Percentiles rank a stretch among this genome's conserved stretches.
phyloP scores from a whole-genome alignment of 35 echinoderm and acorn worm genomes.

The Chiridota heheva region DNA sequence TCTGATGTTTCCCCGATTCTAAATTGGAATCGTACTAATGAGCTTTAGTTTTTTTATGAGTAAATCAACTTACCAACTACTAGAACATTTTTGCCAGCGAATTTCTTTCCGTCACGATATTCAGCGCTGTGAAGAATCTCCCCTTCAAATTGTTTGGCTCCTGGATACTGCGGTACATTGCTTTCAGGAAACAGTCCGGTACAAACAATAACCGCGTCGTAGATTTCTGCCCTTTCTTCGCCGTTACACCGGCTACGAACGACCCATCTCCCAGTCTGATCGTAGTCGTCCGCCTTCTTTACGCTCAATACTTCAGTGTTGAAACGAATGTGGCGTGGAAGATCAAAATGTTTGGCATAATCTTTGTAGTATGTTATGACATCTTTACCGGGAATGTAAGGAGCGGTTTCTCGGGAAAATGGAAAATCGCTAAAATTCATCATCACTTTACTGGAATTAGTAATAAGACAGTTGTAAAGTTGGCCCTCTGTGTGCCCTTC shows the following conservation, averaged over 20 bases:
- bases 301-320: slow-evolving; percentile 50
- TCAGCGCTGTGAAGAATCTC: slow-evolving; percentile 61
- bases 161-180: slow-evolving; percentile 50
- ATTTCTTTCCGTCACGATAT: slow-evolving; percentile 44
- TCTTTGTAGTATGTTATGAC: slow-evolving; percentile 27
- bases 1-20: neutral
- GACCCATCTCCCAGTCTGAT: slow-evolving; percentile 56
- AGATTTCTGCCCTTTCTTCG: slow-evolving; percentile 36
- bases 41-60: neutral
- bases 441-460: slow-evolving; percentile 62
- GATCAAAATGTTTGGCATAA: slow-evolving; percentile 36
- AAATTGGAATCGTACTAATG: neutral
- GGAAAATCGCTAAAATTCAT: slow-evolving; percentile 57
- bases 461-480: slow-evolving; percentile 51
- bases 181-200: slow-evolving; percentile 62
- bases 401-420: slow-evolving; percentile 4
- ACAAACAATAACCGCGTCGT: slow-evolving; percentile 79
- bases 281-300: slow-evolving; percentile 52
- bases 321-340: slow-evolving; percentile 44
- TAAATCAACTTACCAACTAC: slow-evolving; percentile 60
- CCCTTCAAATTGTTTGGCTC: slow-evolving; percentile 70
- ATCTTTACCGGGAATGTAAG: slow-evolving; percentile 28
- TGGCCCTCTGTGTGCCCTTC: slow-evolving; percentile 29
- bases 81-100: slow-evolving; percentile 51
- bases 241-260: slow-evolving; percentile 29